Base-by-base conservation (phyloP, 1,140 invertebrate species). In the Solenopsis invicta region DNA sequence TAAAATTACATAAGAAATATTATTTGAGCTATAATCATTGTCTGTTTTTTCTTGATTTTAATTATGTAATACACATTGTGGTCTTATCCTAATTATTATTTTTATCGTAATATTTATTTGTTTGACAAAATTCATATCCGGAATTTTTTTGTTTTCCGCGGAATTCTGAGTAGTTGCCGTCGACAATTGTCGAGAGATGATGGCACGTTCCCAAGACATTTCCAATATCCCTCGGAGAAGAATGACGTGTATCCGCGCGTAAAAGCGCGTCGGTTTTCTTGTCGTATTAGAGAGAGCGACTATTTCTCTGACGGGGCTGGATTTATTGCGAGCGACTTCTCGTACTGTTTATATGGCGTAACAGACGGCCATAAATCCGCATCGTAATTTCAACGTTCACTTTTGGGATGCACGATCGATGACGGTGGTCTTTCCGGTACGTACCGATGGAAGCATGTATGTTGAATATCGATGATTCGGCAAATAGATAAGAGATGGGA, bases 301-400 rank as follows among this genome's bases (percentile, higher is more conserved):
- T 71, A 18, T 50, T 71, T 69, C 1, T 64, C 16, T 16, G n/a
- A 45, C 77, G 21, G 16, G 24, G 10, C 16, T 78, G 64, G 21
- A 81, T 81, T 81, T 71, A 81, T 66, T 34, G 37, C 66, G 5
- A 54, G 34, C 34, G 50, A 71, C 66, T 71, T 71, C 52, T 81
- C 21, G 37, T 16, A 56, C 37, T 56, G 16, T 56, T 81, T 71
- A 69, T 69, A 56, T 21, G 21, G 6, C 71, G 8, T 64, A 66
- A 67, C 13, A 34, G 21, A 4, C 18, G 6, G 16, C 0, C 52
- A 71, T 71, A 81, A 81, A 81, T 81, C 37, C 16, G 64, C 16
- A 59, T 69, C 62, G 34, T 41, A 67, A 80, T 71, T 81, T 21
- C 18, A 10, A 56, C 48, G 34, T 69, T 80, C 29, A 66, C 41